These are phyloP conservation scores for Stratiomys singularior DNA, from an alignment of 2,888 invertebrate genomes.

Conservation along the genomic window DNA sequence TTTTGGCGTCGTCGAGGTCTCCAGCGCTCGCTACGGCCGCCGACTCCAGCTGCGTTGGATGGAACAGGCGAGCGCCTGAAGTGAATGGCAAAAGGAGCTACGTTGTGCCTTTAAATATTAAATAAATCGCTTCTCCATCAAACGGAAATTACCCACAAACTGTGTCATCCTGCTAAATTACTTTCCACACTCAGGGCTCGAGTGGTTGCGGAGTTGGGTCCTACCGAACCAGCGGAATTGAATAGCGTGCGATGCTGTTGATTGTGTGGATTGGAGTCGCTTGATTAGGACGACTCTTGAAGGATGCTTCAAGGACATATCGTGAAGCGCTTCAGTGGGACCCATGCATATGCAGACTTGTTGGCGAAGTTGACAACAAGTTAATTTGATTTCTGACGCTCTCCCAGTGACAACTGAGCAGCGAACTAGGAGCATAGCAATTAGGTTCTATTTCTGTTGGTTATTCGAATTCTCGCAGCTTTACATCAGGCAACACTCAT, in stretches of 20 bases:
- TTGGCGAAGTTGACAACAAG: background rate
- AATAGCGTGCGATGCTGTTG: background rate
- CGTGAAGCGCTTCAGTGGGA: background rate
- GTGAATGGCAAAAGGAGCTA: background rate
- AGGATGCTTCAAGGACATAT: constrained; percentile 9
- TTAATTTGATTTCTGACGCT: constrained; percentile 7
- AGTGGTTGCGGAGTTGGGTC: too few species aligned
- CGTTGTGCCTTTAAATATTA: constrained; percentile 35
- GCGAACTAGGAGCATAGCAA: background rate
- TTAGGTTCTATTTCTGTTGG: background rate
- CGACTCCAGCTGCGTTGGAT: background rate
- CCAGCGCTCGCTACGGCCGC: background rate
- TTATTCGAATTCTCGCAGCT: background rate
- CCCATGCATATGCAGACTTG: background rate
- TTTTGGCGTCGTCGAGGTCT: constrained; percentile 11
- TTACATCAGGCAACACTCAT: too few species aligned
- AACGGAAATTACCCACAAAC: constrained; percentile 46
- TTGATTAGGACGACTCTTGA: background rate
- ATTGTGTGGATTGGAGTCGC: background rate
- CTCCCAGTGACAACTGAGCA: background rate
- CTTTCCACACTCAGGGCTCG: background rate
- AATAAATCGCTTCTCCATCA: constrained; percentile 47
- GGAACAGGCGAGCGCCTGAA: background rate
- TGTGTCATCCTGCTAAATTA: constrained; percentile 32
- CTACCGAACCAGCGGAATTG: background rate